phyloP scores from a whole-genome alignment of 2,797 vertebrate species.

The Moxostoma hubbsi region DNA sequence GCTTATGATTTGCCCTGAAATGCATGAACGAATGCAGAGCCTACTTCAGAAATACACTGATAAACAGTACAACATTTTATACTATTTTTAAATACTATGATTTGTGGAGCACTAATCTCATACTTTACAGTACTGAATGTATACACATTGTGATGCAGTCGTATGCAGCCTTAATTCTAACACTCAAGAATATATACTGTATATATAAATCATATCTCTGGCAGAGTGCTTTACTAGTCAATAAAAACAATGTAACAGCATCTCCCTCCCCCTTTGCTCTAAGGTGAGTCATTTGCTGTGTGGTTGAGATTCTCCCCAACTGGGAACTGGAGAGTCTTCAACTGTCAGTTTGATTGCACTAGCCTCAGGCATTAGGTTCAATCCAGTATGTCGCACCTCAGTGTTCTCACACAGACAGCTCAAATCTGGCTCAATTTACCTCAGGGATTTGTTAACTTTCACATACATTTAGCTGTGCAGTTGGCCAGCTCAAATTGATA shows the following conservation, averaged over 20 bases:
- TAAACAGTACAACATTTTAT: no score
- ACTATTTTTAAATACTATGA: no score
- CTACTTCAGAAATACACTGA: no score
- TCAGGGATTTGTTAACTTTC: slow-evolving; percentile 90
- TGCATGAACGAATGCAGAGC: no score
- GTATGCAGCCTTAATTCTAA: slow-evolving; percentile 31
- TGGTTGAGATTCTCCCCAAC: slow-evolving; percentile 76
- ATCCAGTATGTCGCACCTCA: slow-evolving; percentile 86
- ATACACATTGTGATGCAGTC: slow-evolving; percentile 13
- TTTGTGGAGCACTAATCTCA: not conserved
- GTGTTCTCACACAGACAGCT: slow-evolving; percentile 81
- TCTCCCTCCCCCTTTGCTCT: slow-evolving; percentile 52
- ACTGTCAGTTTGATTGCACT: slow-evolving; percentile 85
- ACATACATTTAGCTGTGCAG: slow-evolving; percentile 87
- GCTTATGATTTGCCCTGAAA: no score
- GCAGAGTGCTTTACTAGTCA: slow-evolving; percentile 50
- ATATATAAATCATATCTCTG: slow-evolving; percentile 44
- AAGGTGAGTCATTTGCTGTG: slow-evolving; percentile 76
- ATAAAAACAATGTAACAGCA: slow-evolving; percentile 51
- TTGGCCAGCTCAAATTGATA: slow-evolving; percentile 88
- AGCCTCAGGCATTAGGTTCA: slow-evolving; percentile 86
- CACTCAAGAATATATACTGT: not conserved
- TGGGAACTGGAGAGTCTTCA: slow-evolving; percentile 79
- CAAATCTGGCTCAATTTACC: slow-evolving; percentile 85
- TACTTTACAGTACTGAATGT: slow-evolving; percentile 15